Evolutionary conservation across 2,113 vertebrate species (phyloP).

Genomic region (Hyperoodon ampullatus): DNA sequence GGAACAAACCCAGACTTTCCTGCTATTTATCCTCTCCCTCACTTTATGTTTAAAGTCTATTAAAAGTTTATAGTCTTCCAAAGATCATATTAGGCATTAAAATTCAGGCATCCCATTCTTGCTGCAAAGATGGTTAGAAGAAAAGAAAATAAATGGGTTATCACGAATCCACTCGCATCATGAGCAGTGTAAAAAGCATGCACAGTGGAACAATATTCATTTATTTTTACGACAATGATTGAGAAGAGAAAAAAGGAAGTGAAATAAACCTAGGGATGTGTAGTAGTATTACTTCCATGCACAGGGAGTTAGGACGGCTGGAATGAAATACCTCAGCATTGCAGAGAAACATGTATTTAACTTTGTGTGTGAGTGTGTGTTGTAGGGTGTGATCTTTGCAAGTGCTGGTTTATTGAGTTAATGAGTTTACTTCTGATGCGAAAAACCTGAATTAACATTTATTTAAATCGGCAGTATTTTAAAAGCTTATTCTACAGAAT

Average conservation of each 20-base stretch:
- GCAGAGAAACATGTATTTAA: background rate
- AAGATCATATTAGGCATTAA: conserved; percentile 83
- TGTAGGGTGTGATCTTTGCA: background rate
- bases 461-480: conserved; percentile 34
- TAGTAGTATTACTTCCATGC: conserved; percentile 70
- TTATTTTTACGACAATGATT: conserved; percentile 73
- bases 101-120: conserved; percentile 80
- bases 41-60: conserved; percentile 82
- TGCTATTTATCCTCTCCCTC: conserved; percentile 76
- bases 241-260: conserved; percentile 74
- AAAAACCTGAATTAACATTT: conserved; percentile 7
- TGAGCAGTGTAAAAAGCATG: conserved; percentile 73
- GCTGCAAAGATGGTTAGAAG: conserved; percentile 72
- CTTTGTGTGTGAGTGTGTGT: background rate
- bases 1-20: conserved; percentile 82
- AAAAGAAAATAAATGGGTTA: conserved; percentile 76
- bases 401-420: background rate
- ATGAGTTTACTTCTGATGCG: background rate
- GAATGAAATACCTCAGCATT: conserved; percentile 43
- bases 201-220: conserved; percentile 78
- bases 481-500: background rate
- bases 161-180: conserved; percentile 76
- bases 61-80: conserved; percentile 85
- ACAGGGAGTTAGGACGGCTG: conserved; percentile 55
- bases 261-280: conserved; percentile 73